Evolutionary conservation across 2,888 invertebrate genomes (phyloP).

Genomic region (Theretra japonica): DNA sequence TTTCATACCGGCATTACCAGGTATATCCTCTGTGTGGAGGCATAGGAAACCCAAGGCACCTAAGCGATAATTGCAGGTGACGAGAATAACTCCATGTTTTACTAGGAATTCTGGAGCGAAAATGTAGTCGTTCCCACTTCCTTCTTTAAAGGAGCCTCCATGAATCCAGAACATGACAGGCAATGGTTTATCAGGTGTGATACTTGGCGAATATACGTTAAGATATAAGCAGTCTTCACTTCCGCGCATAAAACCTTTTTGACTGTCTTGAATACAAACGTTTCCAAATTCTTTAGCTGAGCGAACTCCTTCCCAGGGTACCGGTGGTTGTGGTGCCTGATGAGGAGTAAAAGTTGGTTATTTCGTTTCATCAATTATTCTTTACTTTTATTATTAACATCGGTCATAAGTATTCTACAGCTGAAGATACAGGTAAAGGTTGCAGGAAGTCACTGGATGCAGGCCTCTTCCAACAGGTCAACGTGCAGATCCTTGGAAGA

Average conservation of each 20-base stretch:
- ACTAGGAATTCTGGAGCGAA: conserved; percentile 56
- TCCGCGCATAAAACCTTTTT: conserved; percentile 40
- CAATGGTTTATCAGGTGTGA: conserved; percentile 44
- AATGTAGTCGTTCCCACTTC: conserved; percentile 50
- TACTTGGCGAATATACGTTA: conserved; percentile 59
- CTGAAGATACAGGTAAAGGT: no score
- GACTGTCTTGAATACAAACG: conserved; percentile 48
- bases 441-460: no score
- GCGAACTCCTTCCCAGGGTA: conserved; percentile 56
- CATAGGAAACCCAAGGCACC: conserved; percentile 57
- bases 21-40: conserved; percentile 52
- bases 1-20: conserved; percentile 61
- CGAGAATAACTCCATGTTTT: conserved; percentile 50
- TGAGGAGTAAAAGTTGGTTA: background rate
- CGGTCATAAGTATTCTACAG: no score
- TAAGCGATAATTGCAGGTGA: conserved; percentile 57
- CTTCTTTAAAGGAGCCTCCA: conserved; percentile 51
- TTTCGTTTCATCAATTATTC: no score
- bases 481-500: no score
- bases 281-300: conserved; percentile 52
- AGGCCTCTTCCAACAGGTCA: no score
- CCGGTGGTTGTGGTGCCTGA: conserved; percentile 33
- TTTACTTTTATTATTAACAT: no score
- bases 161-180: conserved; percentile 64
- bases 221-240: conserved; percentile 65